These are phyloP conservation scores for Mylabris sibirica DNA, from an alignment of 2,888 invertebrate genomes.

Conservation along the genomic window DNA sequence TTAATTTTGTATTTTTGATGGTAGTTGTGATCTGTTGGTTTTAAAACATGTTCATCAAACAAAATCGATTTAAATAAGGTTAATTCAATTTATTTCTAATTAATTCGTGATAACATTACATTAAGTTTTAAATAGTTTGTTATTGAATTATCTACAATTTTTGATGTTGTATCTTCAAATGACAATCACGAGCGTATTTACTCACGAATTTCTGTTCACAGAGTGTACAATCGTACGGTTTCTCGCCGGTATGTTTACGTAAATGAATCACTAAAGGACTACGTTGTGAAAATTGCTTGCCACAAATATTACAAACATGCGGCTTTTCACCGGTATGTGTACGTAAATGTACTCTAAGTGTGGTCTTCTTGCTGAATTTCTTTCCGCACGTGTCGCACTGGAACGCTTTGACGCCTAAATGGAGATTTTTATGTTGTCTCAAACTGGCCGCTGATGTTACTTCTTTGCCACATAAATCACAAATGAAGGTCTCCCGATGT, in stretches of 20 bases:
- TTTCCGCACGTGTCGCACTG: conserved; percentile 39
- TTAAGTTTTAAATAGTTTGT: too few relatives aligned
- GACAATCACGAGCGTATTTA: conserved; percentile 4
- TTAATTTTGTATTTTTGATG: too few relatives aligned
- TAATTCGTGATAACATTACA: neutral
- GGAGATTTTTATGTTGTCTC: neutral
- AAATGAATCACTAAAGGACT: conserved; percentile 65
- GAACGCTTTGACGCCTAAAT: conserved; percentile 46
- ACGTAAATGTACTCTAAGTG: conserved; percentile 28
- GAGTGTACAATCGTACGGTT: conserved; percentile 30
- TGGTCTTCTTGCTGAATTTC: conserved; percentile 35
- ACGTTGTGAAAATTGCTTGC: conserved; percentile 45
- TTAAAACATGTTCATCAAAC: too few relatives aligned
- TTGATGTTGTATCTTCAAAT: conserved; percentile 11
- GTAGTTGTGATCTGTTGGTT: too few relatives aligned
- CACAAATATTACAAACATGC: conserved; percentile 53
- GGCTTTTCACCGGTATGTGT: conserved; percentile 48
- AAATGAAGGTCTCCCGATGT: conserved; percentile 29
- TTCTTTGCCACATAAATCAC: conserved; percentile 46
- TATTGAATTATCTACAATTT: neutral
- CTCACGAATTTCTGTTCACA: conserved; percentile 24
- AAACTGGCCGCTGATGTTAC: conserved; percentile 21
- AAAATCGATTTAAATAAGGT: too few relatives aligned
- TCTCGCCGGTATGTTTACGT: conserved; percentile 49
- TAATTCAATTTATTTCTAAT: neutral